These are phyloP conservation scores for Lagria hirta DNA, from an alignment of 2,888 invertebrate species.

Conservation along the genomic window DNA sequence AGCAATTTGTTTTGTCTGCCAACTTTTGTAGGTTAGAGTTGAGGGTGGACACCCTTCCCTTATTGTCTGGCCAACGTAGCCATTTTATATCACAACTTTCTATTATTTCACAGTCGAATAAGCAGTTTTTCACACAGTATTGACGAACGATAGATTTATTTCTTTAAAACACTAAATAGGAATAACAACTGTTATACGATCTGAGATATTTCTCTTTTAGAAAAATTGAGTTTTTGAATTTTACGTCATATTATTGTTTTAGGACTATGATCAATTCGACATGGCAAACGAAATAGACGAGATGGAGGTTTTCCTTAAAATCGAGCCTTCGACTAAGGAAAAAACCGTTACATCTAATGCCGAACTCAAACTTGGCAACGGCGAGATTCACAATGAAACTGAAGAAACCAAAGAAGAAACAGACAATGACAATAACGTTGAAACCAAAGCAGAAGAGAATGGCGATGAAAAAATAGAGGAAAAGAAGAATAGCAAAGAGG, in stretches of 20 bases:
- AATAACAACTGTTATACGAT: no score
- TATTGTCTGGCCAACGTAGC: no score
- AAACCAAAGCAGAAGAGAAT: conserved; percentile 42
- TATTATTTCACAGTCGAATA: no score
- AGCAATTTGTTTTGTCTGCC: no score
- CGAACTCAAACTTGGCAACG: conserved; percentile 51
- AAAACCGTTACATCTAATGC: conserved; percentile 54
- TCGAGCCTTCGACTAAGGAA: conserved; percentile 63
- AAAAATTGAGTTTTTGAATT: conserved; percentile 20
- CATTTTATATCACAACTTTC: no score
- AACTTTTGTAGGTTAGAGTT: no score
- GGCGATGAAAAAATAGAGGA: conserved; percentile 25
- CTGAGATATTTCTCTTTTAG: no score
- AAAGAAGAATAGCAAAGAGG: conserved; percentile 25
- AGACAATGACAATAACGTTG: conserved; percentile 31
- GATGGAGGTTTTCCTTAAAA: conserved; percentile 82
- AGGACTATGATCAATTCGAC: conserved; percentile 94
- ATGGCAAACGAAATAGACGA: conserved; percentile 88
- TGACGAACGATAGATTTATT: no score
- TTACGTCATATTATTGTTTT: conserved; percentile 48
- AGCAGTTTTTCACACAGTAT: no score
- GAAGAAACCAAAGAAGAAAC: conserved; percentile 31
- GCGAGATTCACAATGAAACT: conserved; percentile 37
- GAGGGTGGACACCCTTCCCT: no score
- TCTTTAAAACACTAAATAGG: no score